Base-by-base conservation (phyloP, 2,888 invertebrate genomes). In the Platycnemis pennipes region DNA sequence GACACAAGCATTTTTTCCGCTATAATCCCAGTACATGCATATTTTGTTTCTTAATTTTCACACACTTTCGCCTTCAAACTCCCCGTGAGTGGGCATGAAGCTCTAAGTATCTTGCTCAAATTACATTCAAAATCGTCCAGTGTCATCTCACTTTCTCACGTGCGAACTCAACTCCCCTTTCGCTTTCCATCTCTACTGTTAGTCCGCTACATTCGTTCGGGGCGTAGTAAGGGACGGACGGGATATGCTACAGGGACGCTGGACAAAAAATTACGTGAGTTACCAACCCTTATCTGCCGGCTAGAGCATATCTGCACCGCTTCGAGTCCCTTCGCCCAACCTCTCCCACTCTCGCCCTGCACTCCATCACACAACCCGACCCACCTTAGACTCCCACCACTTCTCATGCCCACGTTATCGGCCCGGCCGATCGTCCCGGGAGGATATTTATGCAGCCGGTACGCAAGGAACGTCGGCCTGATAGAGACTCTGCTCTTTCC, bases 361-460 rank as follows among this genome's bases (percentile, higher is more conserved):
- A 44, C 86, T 37, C 44, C 42, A 42, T 42, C 86, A 42, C 37
- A 22, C 22, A 11, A 37, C 37, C 86, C 77, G n/a, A 2, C n/a
- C 86, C 16, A 42, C 37, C 37, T 86, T 45, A 19, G 42, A 8
- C 44, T 22, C 44, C 16, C 46, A 13, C 45, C 45, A 22, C 87
- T 46, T 46, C 45, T 26, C 45, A 11, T 44, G 45, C 87, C 87
- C 3, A n/a, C 2, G 37, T 69, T 91, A 91, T 91, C 91, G 26
- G 37, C 0, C 56, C 44, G 69, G 42, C 91, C 91, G 63, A 91
- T 91, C 91, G 91, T 91, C 91, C 91, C 91, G 69, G 22, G 63
- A 91, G 69, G 42, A 91, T 91, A 91, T 91, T 91, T 91, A 91
- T 91, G 91, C 91, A 91, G 89, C 13, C 77, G 77, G 87, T 44